phyloP scores from a whole-genome alignment of 2,113 vertebrate genomes.

The Ochotona curzoniae region DNA sequence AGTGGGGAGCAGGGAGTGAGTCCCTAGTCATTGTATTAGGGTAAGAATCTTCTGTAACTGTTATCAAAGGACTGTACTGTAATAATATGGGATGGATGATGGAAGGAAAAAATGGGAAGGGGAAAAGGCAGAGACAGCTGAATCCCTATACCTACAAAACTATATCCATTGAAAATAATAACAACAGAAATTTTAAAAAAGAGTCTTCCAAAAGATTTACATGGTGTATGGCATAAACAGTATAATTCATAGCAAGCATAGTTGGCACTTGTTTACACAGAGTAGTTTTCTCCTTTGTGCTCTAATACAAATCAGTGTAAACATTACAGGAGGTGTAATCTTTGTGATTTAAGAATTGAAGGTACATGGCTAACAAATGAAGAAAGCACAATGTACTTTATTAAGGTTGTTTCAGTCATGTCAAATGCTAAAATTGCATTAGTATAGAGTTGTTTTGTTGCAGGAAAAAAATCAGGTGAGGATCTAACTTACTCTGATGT shows the following conservation, averaged over 20 bases:
- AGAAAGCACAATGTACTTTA: not conserved
- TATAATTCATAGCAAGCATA: not conserved
- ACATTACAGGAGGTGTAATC: not conserved
- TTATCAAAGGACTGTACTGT: no score
- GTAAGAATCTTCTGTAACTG: not conserved
- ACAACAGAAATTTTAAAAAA: no score
- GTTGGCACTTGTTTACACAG: not conserved
- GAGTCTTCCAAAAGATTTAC: not conserved
- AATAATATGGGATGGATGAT: no score
- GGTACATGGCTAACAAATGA: not conserved
- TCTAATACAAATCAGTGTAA: not conserved
- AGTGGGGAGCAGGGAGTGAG: not conserved
- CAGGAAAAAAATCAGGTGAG: not conserved
- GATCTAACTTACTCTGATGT: not conserved
- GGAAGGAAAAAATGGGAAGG: no score
- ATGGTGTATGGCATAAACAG: not conserved
- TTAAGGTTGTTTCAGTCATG: not conserved
- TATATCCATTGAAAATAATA: no score
- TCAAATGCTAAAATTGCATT: not conserved
- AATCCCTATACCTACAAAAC: no score
- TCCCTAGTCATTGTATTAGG: not conserved
- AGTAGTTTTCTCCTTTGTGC: not conserved
- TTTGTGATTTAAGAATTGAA: constrained; percentile 34
- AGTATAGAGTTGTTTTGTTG: constrained; percentile 17
- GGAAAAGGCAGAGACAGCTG: no score